Base-by-base conservation (phyloP, 64 coral and sea anemone species). In the Orbicella faveolata region DNA sequence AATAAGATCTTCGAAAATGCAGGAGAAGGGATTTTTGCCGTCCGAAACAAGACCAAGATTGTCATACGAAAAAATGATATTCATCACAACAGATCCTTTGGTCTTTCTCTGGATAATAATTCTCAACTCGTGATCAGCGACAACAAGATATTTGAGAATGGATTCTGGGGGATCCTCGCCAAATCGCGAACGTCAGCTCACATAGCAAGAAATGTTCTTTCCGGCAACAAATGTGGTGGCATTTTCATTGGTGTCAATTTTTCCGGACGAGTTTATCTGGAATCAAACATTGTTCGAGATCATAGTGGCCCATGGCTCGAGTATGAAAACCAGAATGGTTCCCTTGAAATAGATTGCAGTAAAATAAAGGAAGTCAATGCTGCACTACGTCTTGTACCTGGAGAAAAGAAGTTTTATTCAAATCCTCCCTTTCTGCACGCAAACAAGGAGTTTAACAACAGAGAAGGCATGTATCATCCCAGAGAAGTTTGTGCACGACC, bases 151-250 rank as follows among this genome's bases (percentile, higher is more conserved):
- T 90, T 94, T 20, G 79, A 95, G 64, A 95, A 92, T 48, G 74
- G 77, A 13, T 95, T 95, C 25, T 95, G 89, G 83, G 94, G 94
- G 6, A 92, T 95, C 19, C 16, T 54, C 33, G 80, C 87, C 20
- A 61, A 86, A 44, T 36, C 51, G 26, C 63, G 69, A 20, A 92
- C 90, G 13, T 83, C 90, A 36, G 90, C 87, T 34, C 10, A 20
- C 9, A 79, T 95, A 23, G 54, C 15, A 73, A 63, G 76, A 12
- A 95, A 95, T 70, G 51, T 18, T 17, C 83, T 95, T 61, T 77
- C 23, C 6, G 35, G 85, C 0, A 95, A 95, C 39, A 92, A 92
- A 77, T 95, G 94, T 83, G 94, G 94, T n/a, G 94, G 94, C 1
- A 89, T 95, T 59, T 76, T 14, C 35, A 92, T 95, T 16, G 69